These are phyloP conservation scores for Elgonia sp. DNA, from an alignment of 2,888 invertebrate species.

Conservation along the genomic window DNA sequence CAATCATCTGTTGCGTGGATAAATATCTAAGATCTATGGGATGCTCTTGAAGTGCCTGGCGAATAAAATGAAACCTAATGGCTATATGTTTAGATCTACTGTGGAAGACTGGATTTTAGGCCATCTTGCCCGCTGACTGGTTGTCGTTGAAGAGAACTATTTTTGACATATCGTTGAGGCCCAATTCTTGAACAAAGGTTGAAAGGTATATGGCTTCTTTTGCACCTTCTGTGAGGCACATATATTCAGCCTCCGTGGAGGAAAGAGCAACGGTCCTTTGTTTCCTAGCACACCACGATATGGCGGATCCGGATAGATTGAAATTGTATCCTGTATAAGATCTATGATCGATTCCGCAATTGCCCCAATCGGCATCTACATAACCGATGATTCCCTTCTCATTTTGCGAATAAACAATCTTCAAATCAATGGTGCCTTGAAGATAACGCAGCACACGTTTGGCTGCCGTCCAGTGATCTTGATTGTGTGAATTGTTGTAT, in stretches of 20 bases:
- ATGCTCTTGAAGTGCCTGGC: constrained; percentile 42
- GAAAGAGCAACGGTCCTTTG: background rate
- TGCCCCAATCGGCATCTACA: background rate
- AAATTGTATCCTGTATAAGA: background rate
- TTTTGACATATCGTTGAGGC: background rate
- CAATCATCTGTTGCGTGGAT: constrained; percentile 23
- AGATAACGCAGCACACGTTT: background rate
- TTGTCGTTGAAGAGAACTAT: background rate
- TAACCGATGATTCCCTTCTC: background rate
- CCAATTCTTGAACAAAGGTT: background rate
- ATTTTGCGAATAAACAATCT: background rate
- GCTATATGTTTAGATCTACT: constrained; percentile 65
- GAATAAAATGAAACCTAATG: constrained; percentile 68
- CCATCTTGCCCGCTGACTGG: background rate
- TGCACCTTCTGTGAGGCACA: background rate
- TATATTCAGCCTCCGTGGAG: background rate
- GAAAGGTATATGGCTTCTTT: background rate
- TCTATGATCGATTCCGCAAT: background rate
- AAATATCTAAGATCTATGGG: constrained; percentile 31
- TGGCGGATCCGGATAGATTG: background rate
- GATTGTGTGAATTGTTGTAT: background rate
- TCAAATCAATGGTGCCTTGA: background rate
- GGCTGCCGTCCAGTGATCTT: background rate
- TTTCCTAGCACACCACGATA: background rate
- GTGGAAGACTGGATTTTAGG: constrained; percentile 55